Evolutionary conservation across 2,888 invertebrate genomes (phyloP).

Genomic region (Coelopa pilipes): DNA sequence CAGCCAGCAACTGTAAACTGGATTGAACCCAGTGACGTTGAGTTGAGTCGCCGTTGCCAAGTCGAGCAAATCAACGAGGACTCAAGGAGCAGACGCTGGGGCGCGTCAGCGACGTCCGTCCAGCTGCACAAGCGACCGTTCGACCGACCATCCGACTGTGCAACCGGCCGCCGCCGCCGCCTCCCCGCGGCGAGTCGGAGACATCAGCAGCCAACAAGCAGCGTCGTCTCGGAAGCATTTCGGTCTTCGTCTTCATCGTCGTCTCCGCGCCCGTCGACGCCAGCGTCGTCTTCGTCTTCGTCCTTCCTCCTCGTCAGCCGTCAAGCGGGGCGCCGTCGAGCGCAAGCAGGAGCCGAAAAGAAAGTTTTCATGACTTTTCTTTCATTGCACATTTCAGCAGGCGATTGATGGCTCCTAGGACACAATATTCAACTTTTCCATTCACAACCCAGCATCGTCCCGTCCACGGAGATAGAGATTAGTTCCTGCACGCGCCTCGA

Average conservation of each 20-base stretch:
- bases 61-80: slow-evolving; percentile 45
- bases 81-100: slow-evolving; percentile 16
- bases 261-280: slow-evolving; percentile 47
- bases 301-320: slow-evolving; percentile 60
- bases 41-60: slow-evolving; percentile 55
- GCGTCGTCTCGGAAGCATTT: slow-evolving; percentile 8
- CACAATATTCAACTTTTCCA: slow-evolving; percentile 59
- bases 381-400: slow-evolving; percentile 64
- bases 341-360: slow-evolving; percentile 52
- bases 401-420: slow-evolving; percentile 65
- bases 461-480: slow-evolving; percentile 20
- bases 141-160: slow-evolving; percentile 5
- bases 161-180: too few relatives aligned
- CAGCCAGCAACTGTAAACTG: neutral
- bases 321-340: slow-evolving; percentile 59
- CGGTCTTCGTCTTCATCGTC: slow-evolving; percentile 9
- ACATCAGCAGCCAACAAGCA: slow-evolving; percentile 32
- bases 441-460: slow-evolving; percentile 38
- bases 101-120: slow-evolving; percentile 6
- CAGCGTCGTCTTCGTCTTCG: slow-evolving; percentile 36
- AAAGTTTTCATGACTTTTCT: slow-evolving; percentile 63
- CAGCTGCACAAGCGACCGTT: slow-evolving; percentile 8
- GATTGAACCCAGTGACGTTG: slow-evolving; percentile 48
- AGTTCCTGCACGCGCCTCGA: neutral
- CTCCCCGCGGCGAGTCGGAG: too few relatives aligned